Evolutionary conservation across 2,113 vertebrate genomes (phyloP).

Genomic region (Cygnus atratus): DNA sequence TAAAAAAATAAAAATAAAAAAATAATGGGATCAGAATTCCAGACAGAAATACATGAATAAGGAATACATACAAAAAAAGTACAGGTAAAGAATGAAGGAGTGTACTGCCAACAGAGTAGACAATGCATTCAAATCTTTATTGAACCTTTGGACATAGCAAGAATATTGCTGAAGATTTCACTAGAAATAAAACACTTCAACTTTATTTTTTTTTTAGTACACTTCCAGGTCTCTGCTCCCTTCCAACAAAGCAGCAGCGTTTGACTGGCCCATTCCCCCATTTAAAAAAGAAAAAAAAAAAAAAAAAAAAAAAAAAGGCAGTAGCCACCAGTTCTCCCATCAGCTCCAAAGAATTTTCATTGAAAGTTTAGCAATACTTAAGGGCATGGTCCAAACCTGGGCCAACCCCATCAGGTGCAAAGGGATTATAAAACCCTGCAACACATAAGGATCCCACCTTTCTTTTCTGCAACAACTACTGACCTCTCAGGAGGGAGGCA

Average conservation of each 20-base stretch:
- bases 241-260: not conserved
- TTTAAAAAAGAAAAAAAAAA: not conserved
- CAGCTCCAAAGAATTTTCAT: not conserved
- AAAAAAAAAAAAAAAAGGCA: not conserved
- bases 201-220: not conserved
- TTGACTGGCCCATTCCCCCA: not conserved
- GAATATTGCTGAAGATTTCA: not conserved
- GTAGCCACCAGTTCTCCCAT: not conserved
- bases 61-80: not conserved
- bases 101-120: not conserved
- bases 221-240: not conserved
- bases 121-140: not conserved
- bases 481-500: not conserved
- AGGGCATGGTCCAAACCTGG: not conserved
- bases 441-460: not conserved
- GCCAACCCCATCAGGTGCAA: not conserved
- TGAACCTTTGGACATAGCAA: not conserved
- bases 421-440: slow-evolving; percentile 17
- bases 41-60: not conserved
- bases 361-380: not conserved
- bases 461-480: not conserved
- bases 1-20: not conserved
- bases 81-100: not conserved
- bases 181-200: not conserved
- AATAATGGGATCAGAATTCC: not conserved